These are phyloP conservation scores for Drosophila tani DNA, from an alignment of 1,140 invertebrate genomes.

Conservation along the genomic window DNA sequence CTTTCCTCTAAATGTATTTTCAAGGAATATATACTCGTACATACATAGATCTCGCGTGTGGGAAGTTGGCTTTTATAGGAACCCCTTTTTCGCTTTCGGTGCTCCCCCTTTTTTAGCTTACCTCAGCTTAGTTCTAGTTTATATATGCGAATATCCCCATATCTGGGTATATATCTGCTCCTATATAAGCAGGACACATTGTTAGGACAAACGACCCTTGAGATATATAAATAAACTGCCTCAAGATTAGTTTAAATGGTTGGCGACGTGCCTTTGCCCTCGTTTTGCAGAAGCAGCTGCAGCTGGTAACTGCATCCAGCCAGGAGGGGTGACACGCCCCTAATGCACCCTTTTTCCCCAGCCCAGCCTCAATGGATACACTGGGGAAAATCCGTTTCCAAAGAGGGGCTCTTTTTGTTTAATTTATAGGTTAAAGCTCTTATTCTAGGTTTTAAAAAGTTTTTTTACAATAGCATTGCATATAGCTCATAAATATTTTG, in stretches of 20 bases:
- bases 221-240: conserved; percentile 75
- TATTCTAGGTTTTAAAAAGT: too few relatives aligned
- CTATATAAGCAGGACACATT: conserved; percentile 56
- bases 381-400: neutral
- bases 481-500: too few relatives aligned
- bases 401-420: neutral
- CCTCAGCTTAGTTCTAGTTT: conserved; percentile 23
- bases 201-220: conserved; percentile 65
- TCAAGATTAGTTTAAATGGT: conserved; percentile 75
- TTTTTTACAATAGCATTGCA: too few relatives aligned
- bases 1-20: conserved; percentile 1
- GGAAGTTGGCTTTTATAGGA: conserved; percentile 10
- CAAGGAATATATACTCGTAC: conserved; percentile 6
- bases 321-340: conserved; percentile 25
- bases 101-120: conserved; percentile 34
- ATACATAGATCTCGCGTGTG: conserved; percentile 5
- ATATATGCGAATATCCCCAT: conserved; percentile 17
- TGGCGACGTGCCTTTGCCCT: conserved; percentile 69
- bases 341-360: conserved; percentile 2
- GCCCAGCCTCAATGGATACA: neutral
- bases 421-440: neutral
- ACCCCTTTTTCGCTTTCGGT: neutral
- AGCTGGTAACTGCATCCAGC: conserved; percentile 51
- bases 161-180: conserved; percentile 20
- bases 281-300: conserved; percentile 53